Conservation (phyloP, 2,797 vertebrate genomes). For the Cygnus olor region DNA sequence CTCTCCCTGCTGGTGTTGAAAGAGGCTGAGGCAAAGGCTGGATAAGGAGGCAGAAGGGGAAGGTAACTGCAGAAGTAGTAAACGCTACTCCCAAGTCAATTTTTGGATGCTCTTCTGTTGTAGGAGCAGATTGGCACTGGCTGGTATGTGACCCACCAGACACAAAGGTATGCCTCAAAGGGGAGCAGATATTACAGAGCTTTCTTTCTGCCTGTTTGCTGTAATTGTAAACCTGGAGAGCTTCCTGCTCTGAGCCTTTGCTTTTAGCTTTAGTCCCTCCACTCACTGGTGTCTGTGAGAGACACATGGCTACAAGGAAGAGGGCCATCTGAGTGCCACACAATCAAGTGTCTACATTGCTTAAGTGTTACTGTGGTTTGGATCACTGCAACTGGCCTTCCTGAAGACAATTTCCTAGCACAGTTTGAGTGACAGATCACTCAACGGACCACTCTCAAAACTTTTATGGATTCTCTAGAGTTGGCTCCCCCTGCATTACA, state of each 20-base stretch:
- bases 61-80: background rate
- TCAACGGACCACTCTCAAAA: background rate
- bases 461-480: background rate
- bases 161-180: background rate
- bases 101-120: background rate
- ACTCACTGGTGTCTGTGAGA: background rate
- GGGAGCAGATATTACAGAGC: accelerated
- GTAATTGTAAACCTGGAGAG: background rate
- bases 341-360: background rate
- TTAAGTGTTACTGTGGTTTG: background rate
- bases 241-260: background rate
- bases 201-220: background rate
- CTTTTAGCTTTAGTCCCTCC: background rate
- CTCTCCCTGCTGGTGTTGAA: background rate
- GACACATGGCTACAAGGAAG: background rate
- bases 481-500: background rate
- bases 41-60: background rate
- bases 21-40: background rate
- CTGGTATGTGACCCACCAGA: background rate
- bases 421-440: background rate
- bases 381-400: background rate
- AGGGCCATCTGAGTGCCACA: background rate
- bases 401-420: background rate
- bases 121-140: background rate
- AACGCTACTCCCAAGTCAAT: background rate